Evolutionary conservation across 2,797 vertebrate species (phyloP), one percentile per base, ranked within the genome.

Genomic region (Pipistrellus nathusii): DNA sequence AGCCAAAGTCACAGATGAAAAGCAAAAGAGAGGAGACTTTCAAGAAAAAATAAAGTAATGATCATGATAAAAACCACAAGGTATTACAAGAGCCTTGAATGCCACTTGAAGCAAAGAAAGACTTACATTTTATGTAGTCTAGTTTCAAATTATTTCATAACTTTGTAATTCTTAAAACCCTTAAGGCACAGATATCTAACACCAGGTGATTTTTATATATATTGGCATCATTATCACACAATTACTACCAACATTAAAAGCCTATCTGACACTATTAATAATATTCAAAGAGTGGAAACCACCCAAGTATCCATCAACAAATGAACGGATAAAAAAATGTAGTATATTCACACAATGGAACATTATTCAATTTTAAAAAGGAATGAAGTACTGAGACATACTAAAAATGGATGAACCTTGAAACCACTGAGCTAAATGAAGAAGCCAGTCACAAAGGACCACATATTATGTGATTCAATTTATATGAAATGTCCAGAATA

Each of bases 81-180:
- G 48, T 15, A 35, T 51, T 38, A 53, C 2, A 59, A 84, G 62
- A 88, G 93, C 4, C 27, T 88, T 77, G 80, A 83, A 72, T 84
- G 44, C 41, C 76, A 13, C 35, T 6, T 88, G 17, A 92, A 78
- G 85, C 44, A 68, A 77, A 93, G 27, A 95, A 82, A 93, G 38
- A 80, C 21, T 72, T 38, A 25, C 20, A 55, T 27, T 76, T 91
- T 51, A 44, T 90, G 51, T 72, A 68, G 62, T 75, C 92, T 77
- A 75, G 13, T 90, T 96, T 71, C 68, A 84, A 84, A 77, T 55
- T 57, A 94, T 93, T 95, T 86, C 68, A 68, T 57, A 35, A 30
- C 2, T 78, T 69, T 93, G 23, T 64, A 81, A 89, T 92, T 96
- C 87, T 84, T 72, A 81, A 95, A 81, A 89, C 14, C 38, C 30